Evolutionary conservation across 2,113 vertebrate genomes (phyloP), one percentile per base, ranked within the genome.

Genomic region (Triplophysa rosa): DNA sequence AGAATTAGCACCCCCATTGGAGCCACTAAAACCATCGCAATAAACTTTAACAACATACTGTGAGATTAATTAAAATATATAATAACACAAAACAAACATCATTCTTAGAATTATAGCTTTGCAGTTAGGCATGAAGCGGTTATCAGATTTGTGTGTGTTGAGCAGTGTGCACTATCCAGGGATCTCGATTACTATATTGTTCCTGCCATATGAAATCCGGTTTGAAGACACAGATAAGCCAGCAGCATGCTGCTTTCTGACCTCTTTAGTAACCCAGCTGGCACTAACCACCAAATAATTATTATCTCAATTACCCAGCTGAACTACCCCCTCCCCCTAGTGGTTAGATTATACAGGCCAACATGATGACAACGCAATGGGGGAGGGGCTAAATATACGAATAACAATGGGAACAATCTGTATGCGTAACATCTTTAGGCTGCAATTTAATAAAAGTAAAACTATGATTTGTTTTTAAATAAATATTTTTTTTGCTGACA

Each of bases 231-330:
- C 85, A 89, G 90, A 90, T 91, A 89, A 90, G 88, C 87, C 86
- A 78, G 88, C 85, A 84, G 83, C 89, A 89, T 85, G 88, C 91
- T 90, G 90, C 89, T 90, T 86, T 86, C 89, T 91, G 90, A 92
- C 90, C 91, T 91, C 92, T 88, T 90, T 85, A 84, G 87, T 86
- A 89, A 89, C 88, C 89, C 91, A 92, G 90, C 91, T 93, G 92
- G 88, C 91, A 90, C 86, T 90, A 91, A 90, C 89, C 79, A 87
- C 87, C 88, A 86, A 84, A 89, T 91, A 92, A 93, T 92, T 89
- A 93, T 90, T 87, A 91, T 88, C 88, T 90, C 90, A 90, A 92
- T 92, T 92, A 92, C 86, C 81, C 83, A 77, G 45, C 19, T 42
- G 71, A 87, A 90, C 88, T 84, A 85, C 83, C 86, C 8, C 8